Evolutionary conservation across 1,140 invertebrate genomes (phyloP), one percentile per base, ranked within the genome.

Genomic region (Phthorimaea operculella): DNA sequence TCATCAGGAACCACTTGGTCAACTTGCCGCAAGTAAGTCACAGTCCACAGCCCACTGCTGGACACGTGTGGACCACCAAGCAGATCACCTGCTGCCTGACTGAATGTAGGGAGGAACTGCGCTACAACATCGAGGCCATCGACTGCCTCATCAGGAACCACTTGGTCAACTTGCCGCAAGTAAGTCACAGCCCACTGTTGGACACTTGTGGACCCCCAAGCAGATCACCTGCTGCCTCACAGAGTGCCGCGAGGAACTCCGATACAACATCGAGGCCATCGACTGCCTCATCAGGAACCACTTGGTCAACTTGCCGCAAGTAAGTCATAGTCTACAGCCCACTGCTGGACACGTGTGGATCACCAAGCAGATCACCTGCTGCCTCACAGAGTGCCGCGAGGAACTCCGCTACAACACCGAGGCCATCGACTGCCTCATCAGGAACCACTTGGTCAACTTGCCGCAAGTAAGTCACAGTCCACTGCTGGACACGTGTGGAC

Each of bases 361-460:
- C 0, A 96, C 93, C 55, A 96, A 96, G 74, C 91, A 97, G 54
- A 92, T 98, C 4, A 96, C 93, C 0, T 90, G 91, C 77, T 93
- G 88, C 70, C 85, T 95, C 58, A 91, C 90, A 0, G 96, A 98
- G 63, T 92, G 92, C 67, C 88, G 94, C 42, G 95, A 97, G 59
- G 97, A 98, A 48, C 89, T 91, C 34, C 90, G 92, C 57, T 98
- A 93, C 74, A 98, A 98, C 74, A 86, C 97, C 33, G 96, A 98
- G 64, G 95, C 94, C 0, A 90, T 98, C 1, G 96, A 98, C 74
- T 90, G 91, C 59, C 86, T 99, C 0, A 93, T 99, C 48, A 90
- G 93, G 54, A 87, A 89, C 33, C 89, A 90, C 48, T 83, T 90
- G 6, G 85, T 90, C n/a, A 90, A 90, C 70, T 64, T 91, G 4